Evolutionary conservation across 2,113 vertebrate species (phyloP).

Genomic region (Paralichthys olivaceus): DNA sequence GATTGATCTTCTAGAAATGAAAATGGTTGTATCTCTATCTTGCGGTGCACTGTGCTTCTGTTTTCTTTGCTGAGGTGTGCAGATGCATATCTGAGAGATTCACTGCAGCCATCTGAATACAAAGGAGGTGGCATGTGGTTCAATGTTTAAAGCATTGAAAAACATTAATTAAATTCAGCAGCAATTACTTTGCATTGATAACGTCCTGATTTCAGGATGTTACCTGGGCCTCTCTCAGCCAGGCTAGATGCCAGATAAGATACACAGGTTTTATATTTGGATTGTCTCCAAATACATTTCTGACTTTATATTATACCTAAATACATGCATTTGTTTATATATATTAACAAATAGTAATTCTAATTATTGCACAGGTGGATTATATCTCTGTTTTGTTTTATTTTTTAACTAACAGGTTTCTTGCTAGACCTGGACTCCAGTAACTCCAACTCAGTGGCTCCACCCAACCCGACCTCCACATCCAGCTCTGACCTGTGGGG

Average conservation of each 20-base stretch:
- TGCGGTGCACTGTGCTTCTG: neutral
- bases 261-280: too few relatives aligned
- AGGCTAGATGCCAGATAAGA: too few relatives aligned
- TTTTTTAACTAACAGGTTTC: constrained; percentile 59
- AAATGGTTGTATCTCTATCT: neutral
- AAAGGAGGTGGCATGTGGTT: neutral
- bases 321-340: neutral
- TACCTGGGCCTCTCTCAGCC: too few relatives aligned
- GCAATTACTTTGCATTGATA: neutral
- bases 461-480: constrained; percentile 53
- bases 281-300: too few relatives aligned
- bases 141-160: constrained; percentile 1
- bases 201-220: neutral
- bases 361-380: neutral
- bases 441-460: constrained; percentile 75
- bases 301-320: neutral
- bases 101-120: neutral
- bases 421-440: constrained; percentile 80
- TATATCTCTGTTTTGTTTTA: neutral
- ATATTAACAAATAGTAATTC: neutral
- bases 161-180: neutral
- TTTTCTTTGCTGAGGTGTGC: constrained; percentile 18
- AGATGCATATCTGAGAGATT: constrained; percentile 13
- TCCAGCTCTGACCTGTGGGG: constrained; percentile 89
- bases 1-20: neutral